Evolutionary conservation across 2,888 invertebrate species (phyloP).

Genomic region (Drosophila pseudotakahashii): DNA sequence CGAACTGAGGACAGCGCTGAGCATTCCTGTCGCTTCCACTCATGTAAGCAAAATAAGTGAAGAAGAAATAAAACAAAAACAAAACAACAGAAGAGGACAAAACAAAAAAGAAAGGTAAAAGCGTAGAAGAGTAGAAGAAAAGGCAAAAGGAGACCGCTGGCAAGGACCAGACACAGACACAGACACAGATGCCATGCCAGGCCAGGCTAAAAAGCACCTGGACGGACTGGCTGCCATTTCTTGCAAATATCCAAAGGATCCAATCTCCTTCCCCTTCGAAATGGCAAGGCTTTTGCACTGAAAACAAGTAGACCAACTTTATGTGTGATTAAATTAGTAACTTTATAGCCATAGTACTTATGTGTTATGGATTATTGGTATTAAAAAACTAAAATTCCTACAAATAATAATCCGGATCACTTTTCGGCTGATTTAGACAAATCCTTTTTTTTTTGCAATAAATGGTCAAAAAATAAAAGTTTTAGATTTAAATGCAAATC

Average conservation of each 20-base stretch:
- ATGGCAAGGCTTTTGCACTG: neutral
- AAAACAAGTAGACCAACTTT: too few relatives aligned
- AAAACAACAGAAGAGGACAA: constrained; percentile 8
- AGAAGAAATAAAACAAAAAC: constrained; percentile 37
- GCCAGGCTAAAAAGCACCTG: constrained; percentile 29
- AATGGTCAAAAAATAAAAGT: too few relatives aligned
- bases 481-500: too few relatives aligned
- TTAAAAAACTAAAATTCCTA: too few relatives aligned
- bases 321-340: too few relatives aligned
- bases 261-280: neutral
- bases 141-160: constrained; percentile 18
- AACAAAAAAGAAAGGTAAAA: constrained; percentile 7
- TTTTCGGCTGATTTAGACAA: too few relatives aligned
- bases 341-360: too few relatives aligned
- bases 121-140: neutral
- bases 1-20: constrained; percentile 24
- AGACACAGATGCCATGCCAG: constrained; percentile 6
- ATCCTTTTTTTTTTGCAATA: too few relatives aligned
- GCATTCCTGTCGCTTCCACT: constrained; percentile 77
- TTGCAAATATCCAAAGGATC: constrained; percentile 37
- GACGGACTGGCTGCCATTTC: constrained; percentile 42
- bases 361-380: too few relatives aligned
- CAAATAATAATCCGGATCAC: too few relatives aligned
- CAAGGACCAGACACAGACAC: constrained; percentile 23
- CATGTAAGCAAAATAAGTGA: constrained; percentile 53